Conservation (phyloP, 2,113 vertebrate species). For the Dicerorhinus sumatrensis region DNA sequence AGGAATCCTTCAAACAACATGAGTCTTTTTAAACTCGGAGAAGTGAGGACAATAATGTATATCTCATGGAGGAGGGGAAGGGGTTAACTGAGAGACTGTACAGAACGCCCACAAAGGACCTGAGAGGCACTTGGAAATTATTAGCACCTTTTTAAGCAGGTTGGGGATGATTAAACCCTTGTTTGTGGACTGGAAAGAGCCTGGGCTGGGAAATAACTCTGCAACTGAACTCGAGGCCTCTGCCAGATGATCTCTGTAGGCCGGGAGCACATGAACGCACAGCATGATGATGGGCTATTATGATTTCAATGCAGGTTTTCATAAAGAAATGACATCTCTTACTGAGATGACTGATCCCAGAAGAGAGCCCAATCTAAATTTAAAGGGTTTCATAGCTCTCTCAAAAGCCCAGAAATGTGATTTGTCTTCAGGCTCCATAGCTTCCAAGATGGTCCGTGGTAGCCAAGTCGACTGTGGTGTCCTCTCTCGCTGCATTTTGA, state of each 20-base stretch:
- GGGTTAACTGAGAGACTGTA: not conserved
- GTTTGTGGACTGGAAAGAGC: not conserved
- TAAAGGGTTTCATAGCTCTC: slow-evolving; percentile 23
- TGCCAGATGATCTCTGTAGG: not conserved
- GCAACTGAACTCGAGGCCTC: not conserved
- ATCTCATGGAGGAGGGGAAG: not conserved
- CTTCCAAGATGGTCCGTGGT: not conserved
- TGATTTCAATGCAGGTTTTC: slow-evolving; percentile 45
- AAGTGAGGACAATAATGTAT: not conserved
- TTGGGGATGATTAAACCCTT: not conserved
- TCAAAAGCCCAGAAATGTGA: slow-evolving; percentile 41
- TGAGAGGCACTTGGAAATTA: not conserved
- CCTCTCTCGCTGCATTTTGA: slow-evolving; percentile 75
- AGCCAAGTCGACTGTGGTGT: slow-evolving; percentile 75
- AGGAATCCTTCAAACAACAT: not conserved
- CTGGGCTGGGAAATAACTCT: not conserved
- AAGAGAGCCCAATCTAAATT: slow-evolving; percentile 48
- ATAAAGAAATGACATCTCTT: slow-evolving; percentile 44
- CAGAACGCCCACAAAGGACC: not conserved
- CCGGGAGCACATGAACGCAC: not conserved
- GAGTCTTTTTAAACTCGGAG: not conserved
- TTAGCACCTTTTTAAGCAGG: slow-evolving; percentile 34
- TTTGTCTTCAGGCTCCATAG: slow-evolving; percentile 16
- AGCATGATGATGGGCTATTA: not conserved
- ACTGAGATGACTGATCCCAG: not conserved